These are phyloP conservation scores for Clarias macrocephalus DNA, from an alignment of 2,113 vertebrate species.

Conservation along the genomic window DNA sequence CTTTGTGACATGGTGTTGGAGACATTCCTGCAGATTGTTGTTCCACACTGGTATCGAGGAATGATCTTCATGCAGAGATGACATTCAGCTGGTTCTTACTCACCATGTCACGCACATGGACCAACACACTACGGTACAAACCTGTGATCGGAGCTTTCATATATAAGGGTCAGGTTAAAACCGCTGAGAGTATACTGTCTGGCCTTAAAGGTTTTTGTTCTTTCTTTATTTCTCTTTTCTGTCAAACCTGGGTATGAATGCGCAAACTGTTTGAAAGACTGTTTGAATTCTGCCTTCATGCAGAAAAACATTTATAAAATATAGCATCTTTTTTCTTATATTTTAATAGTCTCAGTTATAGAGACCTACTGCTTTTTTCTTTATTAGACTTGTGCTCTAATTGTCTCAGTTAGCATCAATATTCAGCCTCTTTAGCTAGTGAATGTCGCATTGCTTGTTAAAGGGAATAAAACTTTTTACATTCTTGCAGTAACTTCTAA, in stretches of 20 bases:
- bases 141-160: not conserved
- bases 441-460: not conserved
- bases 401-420: not conserved
- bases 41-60: no score
- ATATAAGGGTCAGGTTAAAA: not conserved
- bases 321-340: not conserved
- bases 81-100: not conserved
- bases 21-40: not conserved
- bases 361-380: not conserved
- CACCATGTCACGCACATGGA: not conserved
- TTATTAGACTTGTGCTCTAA: not conserved
- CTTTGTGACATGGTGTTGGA: not conserved
- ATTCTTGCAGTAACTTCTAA: constrained; percentile 8
- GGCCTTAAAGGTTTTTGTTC: not conserved
- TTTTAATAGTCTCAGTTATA: not conserved
- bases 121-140: not conserved
- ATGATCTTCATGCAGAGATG: no score
- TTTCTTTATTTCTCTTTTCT: not conserved
- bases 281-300: not conserved
- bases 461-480: not conserved
- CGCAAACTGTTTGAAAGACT: not conserved
- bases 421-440: not conserved
- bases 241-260: not conserved
- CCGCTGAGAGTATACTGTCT: not conserved
- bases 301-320: not conserved